Base-by-base conservation (phyloP, 2,797 vertebrate species). In the Arrhamphus sclerolepis region DNA sequence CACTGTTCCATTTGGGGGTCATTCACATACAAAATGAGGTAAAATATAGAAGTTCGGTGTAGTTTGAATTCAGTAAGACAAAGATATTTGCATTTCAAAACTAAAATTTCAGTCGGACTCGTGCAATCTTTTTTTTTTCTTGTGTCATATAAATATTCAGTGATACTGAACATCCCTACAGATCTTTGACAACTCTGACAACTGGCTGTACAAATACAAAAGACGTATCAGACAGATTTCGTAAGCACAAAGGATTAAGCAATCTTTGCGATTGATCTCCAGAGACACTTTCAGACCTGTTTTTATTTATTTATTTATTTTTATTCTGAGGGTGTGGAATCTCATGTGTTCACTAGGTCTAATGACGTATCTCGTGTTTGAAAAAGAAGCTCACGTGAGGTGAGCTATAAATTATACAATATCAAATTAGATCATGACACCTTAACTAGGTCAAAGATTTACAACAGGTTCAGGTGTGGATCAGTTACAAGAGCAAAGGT, bases 381-480 rank as follows among this genome's bases (percentile, higher is more conserved):
- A 38, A 41, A n/a, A 63, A 22, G 14, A 51, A 16, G n/a, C 47
- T 50, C 11, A 53, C 57, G 19, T 13, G 49, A 56, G 48, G 57
- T n/a, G n/a, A n/a, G n/a, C n/a, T n/a, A 71, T 34, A 49, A 65
- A 51, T 59, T 62, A 28, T 46, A 53, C 1, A 3, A 56, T 54
- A 44, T 74, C 6, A 24, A 24, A 46, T 38, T n/a, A 29, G 51
- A 66, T 74, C 55, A 53, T 49, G 46, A 52, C 72, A 21, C 4
- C 54, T 64, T 62, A 86, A 79, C 56, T 85, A 84, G 80, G 87
- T 78, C 84, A 86, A 39, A 77, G 79, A 70, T 70, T 74, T 61
- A 44, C 29, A 47, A 77, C 67, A 64, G 70, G 60, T 82, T 75
- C 75, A 70, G 84, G 81, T 83, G 84, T 84, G 89, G 81, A 89